Percentiles rank a stretch among this genome's conserved stretches.
Evolutionary conservation across 2,888 invertebrate genomes (phyloP).

Genomic region (Pyrrhia umbra): DNA sequence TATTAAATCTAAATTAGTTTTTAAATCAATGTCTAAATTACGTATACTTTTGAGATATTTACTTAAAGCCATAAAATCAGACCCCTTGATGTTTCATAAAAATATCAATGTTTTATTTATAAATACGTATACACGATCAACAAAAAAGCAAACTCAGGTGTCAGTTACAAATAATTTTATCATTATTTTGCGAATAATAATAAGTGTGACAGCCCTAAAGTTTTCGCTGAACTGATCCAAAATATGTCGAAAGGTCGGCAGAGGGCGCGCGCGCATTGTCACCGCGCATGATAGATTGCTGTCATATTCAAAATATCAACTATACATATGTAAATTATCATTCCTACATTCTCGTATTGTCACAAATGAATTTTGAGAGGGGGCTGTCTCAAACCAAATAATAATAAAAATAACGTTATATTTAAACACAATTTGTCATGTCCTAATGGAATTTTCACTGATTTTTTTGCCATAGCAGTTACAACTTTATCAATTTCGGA

Average conservation of each 20-base stretch:
- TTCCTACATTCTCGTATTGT: constrained; percentile 62
- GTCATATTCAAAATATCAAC: constrained; percentile 82
- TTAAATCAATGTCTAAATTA: too few species aligned
- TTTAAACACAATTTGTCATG: constrained; percentile 56
- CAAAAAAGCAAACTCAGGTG: neutral
- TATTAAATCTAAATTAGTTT: too few species aligned
- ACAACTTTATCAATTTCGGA: constrained; percentile 24
- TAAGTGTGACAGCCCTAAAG: constrained; percentile 47
- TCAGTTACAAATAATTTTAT: constrained; percentile 17
- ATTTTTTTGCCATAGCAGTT: constrained; percentile 27
- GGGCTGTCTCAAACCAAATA: constrained; percentile 62
- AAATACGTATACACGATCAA: neutral
- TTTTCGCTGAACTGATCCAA: constrained; percentile 41
- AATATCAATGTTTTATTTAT: neutral
- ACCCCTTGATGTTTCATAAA: neutral
- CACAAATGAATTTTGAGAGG: constrained; percentile 66
- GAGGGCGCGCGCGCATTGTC: constrained; percentile 82
- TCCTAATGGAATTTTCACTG: constrained; percentile 26
- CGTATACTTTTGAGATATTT: too few species aligned
- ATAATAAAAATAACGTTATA: constrained; percentile 55
- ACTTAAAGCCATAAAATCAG: too few species aligned
- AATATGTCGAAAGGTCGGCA: constrained; percentile 71
- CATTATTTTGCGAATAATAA: constrained; percentile 47
- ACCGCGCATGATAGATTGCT: constrained; percentile 82
- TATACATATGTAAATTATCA: constrained; percentile 84